A percentile compares a stretch with the other conserved stretches of the same genome.
Evolutionary conservation across 2,113 vertebrate genomes (phyloP).

Genomic region (Romanogobio albipinnatus): DNA sequence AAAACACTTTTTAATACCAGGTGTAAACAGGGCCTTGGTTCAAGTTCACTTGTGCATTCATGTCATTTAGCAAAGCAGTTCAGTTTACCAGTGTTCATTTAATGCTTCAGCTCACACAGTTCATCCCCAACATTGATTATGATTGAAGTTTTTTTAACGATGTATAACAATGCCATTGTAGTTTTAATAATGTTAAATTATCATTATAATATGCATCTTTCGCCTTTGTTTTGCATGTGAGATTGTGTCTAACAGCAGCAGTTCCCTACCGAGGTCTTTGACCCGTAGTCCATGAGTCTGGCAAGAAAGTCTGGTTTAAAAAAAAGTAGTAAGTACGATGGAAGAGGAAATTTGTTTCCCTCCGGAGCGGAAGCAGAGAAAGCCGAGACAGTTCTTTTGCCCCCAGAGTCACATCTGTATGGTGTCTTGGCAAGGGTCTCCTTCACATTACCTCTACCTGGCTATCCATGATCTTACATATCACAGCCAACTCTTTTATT

Average conservation of each 20-base stretch:
- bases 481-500: constrained; percentile 38
- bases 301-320: constrained; percentile 18
- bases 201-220: not conserved
- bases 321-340: not conserved
- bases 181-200: not conserved
- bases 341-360: constrained; percentile 37
- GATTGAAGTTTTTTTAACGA: not conserved
- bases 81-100: not conserved
- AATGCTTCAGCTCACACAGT: not conserved
- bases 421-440: constrained; percentile 11
- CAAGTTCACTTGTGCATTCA: not conserved
- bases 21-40: not conserved
- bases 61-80: not conserved
- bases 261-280: not conserved
- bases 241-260: constrained; percentile 14
- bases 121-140: not conserved
- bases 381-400: constrained; percentile 9
- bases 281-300: constrained; percentile 17
- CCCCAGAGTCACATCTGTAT: constrained; percentile 36
- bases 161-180: not conserved
- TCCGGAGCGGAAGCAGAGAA: constrained; percentile 36
- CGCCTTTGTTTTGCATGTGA: not conserved
- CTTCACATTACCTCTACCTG: constrained; percentile 38
- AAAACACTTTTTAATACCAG: no score
- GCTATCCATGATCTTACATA: constrained; percentile 21